Evolutionary conservation across 2,113 vertebrate species (phyloP).

Genomic region (Pitta sordida): DNA sequence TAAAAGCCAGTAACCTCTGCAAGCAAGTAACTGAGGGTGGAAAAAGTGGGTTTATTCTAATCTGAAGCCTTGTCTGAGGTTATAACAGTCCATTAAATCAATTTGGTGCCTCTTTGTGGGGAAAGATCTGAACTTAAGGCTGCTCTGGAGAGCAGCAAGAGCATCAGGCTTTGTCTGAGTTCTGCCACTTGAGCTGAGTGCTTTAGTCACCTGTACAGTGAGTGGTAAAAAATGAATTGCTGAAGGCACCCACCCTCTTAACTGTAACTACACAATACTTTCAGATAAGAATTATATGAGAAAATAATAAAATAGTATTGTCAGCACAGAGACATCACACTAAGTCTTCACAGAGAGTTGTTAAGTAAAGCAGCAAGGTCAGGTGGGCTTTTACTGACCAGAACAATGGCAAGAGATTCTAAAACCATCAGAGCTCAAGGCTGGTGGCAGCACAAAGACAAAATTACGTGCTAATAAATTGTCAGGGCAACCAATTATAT

Average conservation of each 20-base stretch:
- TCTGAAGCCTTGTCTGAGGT: not conserved
- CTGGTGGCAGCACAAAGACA: not conserved
- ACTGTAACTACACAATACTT: not conserved
- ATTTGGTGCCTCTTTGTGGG: not conserved
- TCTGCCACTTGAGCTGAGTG: not conserved
- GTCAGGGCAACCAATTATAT: not conserved
- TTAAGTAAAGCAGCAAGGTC: not conserved
- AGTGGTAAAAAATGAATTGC: not conserved
- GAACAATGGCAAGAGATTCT: not conserved
- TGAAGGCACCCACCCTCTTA: not conserved
- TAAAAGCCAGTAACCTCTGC: not conserved
- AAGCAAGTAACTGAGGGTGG: not conserved
- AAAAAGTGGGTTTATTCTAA: not conserved
- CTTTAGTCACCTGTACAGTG: not conserved
- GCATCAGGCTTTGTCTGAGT: not conserved
- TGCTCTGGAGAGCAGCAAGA: not conserved
- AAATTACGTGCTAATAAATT: not conserved
- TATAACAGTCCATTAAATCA: conserved; percentile 12
- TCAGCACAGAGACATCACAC: not conserved
- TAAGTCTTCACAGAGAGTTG: not conserved
- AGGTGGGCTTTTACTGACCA: not conserved
- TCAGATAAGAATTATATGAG: not conserved
- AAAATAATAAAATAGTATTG: not conserved
- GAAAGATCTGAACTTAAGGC: not conserved
- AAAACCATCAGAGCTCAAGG: not conserved